Conservation (phyloP, 2,888 invertebrate genomes). For the Hesperia comma region DNA sequence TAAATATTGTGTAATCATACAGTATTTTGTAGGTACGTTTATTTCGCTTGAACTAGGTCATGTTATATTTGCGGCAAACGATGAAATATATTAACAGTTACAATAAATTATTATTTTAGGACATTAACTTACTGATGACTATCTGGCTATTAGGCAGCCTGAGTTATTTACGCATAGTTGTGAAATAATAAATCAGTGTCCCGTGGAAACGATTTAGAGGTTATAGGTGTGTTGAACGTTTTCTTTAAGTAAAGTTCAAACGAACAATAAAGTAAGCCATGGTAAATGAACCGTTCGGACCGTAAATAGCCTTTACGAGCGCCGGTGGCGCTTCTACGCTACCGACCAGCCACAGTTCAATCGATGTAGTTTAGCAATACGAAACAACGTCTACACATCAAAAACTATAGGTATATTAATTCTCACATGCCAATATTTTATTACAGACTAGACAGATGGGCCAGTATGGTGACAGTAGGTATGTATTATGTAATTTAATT, state of each 20-base stretch:
- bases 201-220: background rate
- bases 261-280: constrained; percentile 64
- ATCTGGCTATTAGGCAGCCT: too few relatives aligned
- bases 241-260: constrained; percentile 64
- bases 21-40: constrained; percentile 23
- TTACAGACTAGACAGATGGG: too few relatives aligned
- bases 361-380: constrained; percentile 33
- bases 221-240: constrained; percentile 30
- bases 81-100: too few relatives aligned
- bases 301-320: constrained; percentile 71
- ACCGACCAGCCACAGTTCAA: constrained; percentile 37
- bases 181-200: constrained; percentile 1
- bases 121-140: too few relatives aligned
- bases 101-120: too few relatives aligned
- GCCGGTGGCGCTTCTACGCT: constrained; percentile 56
- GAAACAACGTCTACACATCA: background rate
- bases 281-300: constrained; percentile 67
- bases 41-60: background rate
- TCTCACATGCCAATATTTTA: too few relatives aligned
- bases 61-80: background rate
- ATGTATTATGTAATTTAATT: too few relatives aligned
- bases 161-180: background rate
- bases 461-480: too few relatives aligned
- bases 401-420: background rate
- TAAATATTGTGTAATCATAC: constrained; percentile 27